These are phyloP conservation scores for Ischnura elegans DNA, from an alignment of 2,888 invertebrate species.

Conservation along the genomic window DNA sequence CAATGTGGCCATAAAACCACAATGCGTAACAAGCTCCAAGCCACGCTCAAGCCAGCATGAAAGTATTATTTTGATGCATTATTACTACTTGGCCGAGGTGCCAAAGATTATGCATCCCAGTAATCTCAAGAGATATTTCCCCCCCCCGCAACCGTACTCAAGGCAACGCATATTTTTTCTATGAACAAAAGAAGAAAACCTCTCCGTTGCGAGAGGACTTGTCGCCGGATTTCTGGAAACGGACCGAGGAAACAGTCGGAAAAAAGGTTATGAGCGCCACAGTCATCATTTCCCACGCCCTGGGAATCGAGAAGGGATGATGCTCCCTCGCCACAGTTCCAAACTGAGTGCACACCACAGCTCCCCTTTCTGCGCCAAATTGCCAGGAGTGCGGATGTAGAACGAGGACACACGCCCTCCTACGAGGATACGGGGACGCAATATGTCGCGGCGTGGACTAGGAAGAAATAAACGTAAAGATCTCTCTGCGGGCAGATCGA, in stretches of 20 bases:
- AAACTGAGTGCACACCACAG: neutral
- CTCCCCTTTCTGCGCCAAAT: neutral
- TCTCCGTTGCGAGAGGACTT: neutral
- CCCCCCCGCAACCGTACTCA: neutral
- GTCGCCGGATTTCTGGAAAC: neutral
- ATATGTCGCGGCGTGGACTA: neutral
- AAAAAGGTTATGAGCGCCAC: neutral
- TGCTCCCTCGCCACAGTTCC: neutral
- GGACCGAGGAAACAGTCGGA: neutral
- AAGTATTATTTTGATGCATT: neutral
- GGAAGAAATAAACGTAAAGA: neutral
- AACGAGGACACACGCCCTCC: neutral
- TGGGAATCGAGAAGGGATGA: neutral
- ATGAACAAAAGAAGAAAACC: neutral
- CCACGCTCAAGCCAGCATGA: neutral
- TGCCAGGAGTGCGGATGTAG: neutral
- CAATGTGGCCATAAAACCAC: neutral
- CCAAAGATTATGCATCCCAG: neutral
- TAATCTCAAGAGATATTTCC: no score
- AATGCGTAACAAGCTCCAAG: neutral
- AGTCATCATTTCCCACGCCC: neutral
- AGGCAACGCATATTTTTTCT: neutral
- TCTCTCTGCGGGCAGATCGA: neutral
- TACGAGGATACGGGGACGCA: neutral
- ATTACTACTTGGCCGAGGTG: neutral